These are phyloP conservation scores for Leptopterna dolabrata DNA, from an alignment of 2,888 invertebrate genomes.

Conservation along the genomic window DNA sequence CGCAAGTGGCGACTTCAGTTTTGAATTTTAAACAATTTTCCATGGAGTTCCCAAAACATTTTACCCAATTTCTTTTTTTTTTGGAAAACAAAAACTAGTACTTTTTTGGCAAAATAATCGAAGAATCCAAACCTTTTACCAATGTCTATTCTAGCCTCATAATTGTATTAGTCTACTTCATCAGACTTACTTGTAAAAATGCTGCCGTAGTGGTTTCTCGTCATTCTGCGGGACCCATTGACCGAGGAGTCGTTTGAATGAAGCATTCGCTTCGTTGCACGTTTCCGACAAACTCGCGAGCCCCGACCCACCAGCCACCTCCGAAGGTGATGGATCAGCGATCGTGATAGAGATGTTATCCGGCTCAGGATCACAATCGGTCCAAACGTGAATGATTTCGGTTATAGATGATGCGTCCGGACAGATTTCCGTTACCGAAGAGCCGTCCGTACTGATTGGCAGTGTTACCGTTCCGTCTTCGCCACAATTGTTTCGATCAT, in stretches of 20 bases:
- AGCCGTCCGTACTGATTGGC: too few species aligned
- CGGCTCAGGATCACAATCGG: background rate
- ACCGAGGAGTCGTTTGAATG: background rate
- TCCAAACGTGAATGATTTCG: background rate
- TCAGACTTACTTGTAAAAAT: constrained; percentile 8
- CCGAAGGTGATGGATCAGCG: background rate
- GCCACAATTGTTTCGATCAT: background rate
- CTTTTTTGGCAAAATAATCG: too few species aligned
- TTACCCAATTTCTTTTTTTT: too few species aligned
- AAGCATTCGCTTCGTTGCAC: background rate
- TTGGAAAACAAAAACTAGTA: too few species aligned
- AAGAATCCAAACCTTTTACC: too few species aligned
- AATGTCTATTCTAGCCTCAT: too few species aligned
- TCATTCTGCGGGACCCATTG: background rate
- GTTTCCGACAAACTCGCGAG: background rate
- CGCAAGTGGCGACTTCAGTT: too few species aligned
- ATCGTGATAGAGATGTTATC: background rate
- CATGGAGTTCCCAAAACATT: too few species aligned
- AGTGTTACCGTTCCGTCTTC: too few species aligned
- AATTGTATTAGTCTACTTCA: background rate
- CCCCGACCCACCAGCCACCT: background rate
- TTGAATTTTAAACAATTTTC: too few species aligned
- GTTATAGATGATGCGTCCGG: background rate
- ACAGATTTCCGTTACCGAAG: too few species aligned
- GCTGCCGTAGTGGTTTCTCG: background rate